Evolutionary conservation across 2,797 vertebrate genomes (phyloP).

Genomic region (Merluccius polli): DNA sequence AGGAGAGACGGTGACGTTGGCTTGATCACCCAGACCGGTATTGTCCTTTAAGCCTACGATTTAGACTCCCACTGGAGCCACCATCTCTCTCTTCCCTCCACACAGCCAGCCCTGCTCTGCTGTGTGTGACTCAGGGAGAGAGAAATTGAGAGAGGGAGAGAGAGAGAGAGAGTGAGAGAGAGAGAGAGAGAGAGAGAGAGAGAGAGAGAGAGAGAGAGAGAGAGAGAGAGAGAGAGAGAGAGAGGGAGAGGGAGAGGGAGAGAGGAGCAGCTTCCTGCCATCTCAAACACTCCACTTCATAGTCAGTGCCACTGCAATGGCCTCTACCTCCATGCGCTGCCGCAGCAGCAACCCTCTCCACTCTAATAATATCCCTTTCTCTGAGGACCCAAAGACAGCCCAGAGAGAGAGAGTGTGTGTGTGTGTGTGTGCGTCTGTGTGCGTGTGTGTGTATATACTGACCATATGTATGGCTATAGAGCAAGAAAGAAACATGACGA

Average conservation of each 20-base stretch:
- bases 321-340: conserved; percentile 32
- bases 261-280: conserved; percentile 13
- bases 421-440: conserved; percentile 3
- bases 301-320: conserved; percentile 31
- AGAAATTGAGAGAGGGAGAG: neutral
- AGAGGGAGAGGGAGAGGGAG: no score
- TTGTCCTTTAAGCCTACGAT: neutral
- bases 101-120: neutral
- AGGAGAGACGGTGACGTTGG: neutral
- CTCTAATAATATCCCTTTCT: conserved; percentile 58
- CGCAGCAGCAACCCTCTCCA: conserved; percentile 24
- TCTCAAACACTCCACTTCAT: conserved; percentile 32
- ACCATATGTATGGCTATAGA: neutral
- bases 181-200: neutral
- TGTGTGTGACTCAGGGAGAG: neutral
- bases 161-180: neutral
- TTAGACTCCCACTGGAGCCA: neutral
- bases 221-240: no score
- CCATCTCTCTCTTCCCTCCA: neutral
- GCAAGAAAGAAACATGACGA: neutral
- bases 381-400: conserved; percentile 39
- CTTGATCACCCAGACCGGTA: neutral
- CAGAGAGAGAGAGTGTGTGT: conserved; percentile 31
- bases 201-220: neutral
- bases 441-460: neutral